phyloP scores from a whole-genome alignment of 2,888 invertebrate species.

The Cantharis nigra region DNA sequence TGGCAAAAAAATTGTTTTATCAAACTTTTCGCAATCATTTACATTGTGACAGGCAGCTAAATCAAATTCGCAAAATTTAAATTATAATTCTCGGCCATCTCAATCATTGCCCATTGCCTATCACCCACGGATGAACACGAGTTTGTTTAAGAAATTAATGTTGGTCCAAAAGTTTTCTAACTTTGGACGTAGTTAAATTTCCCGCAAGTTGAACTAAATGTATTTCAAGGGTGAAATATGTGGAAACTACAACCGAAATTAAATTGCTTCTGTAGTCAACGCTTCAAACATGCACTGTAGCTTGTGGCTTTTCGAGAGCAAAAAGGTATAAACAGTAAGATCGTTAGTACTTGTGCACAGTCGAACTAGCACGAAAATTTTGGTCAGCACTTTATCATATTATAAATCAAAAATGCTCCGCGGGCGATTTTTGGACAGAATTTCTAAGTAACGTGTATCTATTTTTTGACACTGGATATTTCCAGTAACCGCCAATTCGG shows the following conservation, averaged over 20 bases:
- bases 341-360: no score
- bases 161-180: neutral
- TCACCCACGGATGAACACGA: neutral
- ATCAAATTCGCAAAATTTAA: neutral
- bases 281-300: neutral
- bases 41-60: neutral
- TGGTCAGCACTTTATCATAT: no score
- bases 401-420: no score
- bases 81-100: neutral
- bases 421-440: no score
- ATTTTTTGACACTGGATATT: no score
- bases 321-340: neutral
- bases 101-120: neutral
- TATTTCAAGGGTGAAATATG: neutral
- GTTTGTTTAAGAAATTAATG: neutral
- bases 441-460: no score
- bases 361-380: no score
- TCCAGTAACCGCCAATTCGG: no score
- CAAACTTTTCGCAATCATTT: neutral
- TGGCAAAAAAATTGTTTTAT: neutral
- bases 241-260: neutral
- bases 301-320: neutral
- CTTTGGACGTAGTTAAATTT: neutral
- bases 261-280: neutral
- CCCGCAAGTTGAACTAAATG: neutral